These are phyloP conservation scores for Apteryx owenii DNA, from an alignment of 2,113 vertebrate species.

Conservation along the genomic window DNA sequence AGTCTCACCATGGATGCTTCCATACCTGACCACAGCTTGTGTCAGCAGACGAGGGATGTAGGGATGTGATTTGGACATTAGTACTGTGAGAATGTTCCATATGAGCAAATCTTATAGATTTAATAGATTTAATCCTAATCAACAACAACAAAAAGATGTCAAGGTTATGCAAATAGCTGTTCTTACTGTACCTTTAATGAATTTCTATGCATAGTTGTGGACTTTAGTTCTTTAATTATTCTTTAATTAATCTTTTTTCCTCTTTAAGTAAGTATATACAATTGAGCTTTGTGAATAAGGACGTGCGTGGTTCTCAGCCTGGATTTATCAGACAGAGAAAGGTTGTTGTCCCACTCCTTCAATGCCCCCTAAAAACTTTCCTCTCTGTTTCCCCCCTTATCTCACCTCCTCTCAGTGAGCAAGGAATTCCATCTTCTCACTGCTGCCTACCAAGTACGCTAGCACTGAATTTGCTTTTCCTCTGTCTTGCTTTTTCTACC, in stretches of 20 bases:
- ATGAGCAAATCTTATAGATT: neutral
- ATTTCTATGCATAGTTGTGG: neutral
- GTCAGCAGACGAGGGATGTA: neutral
- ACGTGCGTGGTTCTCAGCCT: neutral
- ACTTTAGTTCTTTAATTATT: neutral
- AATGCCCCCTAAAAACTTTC: neutral
- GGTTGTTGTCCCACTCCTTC: neutral
- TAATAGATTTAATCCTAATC: neutral
- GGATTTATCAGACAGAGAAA: neutral
- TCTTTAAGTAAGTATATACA: neutral
- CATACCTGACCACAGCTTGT: neutral
- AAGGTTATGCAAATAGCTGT: neutral
- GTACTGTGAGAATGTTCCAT: neutral
- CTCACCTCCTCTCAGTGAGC: neutral
- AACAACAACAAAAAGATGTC: neutral
- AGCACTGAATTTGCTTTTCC: neutral
- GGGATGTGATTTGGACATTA: neutral
- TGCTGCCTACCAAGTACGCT: neutral
- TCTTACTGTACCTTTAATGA: neutral
- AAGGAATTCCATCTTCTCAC: neutral
- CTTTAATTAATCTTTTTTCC: neutral
- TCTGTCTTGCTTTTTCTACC: neutral
- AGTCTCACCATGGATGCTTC: neutral
- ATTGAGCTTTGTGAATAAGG: neutral
- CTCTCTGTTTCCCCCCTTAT: neutral